These are phyloP conservation scores for Chelonoidis abingdonii DNA, from an alignment of 2,113 vertebrate species.

Conservation along the genomic window DNA sequence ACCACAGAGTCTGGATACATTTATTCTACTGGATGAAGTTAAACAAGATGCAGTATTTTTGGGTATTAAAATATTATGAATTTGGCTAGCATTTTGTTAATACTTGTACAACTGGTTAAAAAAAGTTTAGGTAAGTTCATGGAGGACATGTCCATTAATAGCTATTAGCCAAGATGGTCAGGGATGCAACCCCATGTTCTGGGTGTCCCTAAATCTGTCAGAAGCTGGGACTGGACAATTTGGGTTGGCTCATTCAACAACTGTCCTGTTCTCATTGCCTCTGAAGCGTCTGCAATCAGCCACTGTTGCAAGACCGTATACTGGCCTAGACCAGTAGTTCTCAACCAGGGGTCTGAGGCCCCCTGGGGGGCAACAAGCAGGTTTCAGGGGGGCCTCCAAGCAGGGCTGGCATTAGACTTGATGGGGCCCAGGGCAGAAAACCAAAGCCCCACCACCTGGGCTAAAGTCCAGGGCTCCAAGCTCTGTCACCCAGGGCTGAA, in stretches of 20 bases:
- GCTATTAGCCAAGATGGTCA: neutral
- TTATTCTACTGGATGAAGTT: neutral
- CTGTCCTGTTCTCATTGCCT: neutral
- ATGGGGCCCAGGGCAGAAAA: too few relatives aligned
- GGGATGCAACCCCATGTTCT: neutral
- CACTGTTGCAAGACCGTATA: too few relatives aligned
- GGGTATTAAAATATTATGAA: neutral
- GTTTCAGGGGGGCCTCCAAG: too few relatives aligned
- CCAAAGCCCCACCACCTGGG: too few relatives aligned
- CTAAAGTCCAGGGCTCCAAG: too few relatives aligned
- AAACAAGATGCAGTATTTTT: neutral
- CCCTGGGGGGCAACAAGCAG: too few relatives aligned
- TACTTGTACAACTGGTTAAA: neutral
- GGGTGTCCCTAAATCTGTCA: neutral
- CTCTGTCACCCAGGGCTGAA: too few relatives aligned
- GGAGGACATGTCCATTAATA: neutral
- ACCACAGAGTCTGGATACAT: neutral
- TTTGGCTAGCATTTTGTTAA: neutral
- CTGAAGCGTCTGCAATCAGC: neutral
- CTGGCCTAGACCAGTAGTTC: too few relatives aligned
- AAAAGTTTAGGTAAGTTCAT: neutral
- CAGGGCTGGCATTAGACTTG: too few relatives aligned
- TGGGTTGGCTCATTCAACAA: neutral
- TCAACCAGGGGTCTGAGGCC: too few relatives aligned
- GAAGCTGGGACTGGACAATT: neutral